Conservation (phyloP, 1,140 invertebrate genomes). For the Manduca sexta region DNA sequence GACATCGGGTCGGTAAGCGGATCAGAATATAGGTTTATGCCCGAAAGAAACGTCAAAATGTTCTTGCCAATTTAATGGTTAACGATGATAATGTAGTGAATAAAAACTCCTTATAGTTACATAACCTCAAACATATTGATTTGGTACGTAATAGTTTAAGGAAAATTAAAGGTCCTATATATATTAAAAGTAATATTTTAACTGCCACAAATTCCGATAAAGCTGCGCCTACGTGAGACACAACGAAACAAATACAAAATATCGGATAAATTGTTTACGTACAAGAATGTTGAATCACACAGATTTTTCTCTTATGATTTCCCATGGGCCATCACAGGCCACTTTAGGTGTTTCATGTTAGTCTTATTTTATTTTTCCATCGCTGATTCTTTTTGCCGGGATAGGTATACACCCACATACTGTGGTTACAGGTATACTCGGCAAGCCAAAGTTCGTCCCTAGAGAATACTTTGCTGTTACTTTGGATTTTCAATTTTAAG, state of each 20-base stretch:
- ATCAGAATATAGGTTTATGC: constrained; percentile 33
- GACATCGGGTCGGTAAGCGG: constrained; percentile 28
- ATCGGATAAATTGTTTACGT: neutral
- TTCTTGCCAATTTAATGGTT: constrained; percentile 24
- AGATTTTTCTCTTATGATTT: constrained; percentile 6
- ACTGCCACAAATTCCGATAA: no score
- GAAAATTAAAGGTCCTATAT: no score
- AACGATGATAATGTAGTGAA: constrained; percentile 17
- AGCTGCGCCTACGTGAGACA: no score
- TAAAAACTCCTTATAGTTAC: constrained; percentile 2
- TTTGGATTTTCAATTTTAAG: neutral
- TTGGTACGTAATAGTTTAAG: no score
- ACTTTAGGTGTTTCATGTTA: constrained; percentile 4
- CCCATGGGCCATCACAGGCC: constrained; percentile 7
- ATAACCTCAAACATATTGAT: neutral
- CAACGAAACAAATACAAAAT: no score
- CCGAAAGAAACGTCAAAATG: constrained; percentile 26
- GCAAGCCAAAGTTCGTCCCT: no score
- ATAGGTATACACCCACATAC: neutral
- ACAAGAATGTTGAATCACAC: neutral
- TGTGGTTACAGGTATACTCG: neutral
- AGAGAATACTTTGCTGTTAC: neutral
- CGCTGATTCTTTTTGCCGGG: neutral
- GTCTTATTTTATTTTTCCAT: constrained; percentile 4
- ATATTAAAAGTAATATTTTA: no score